Conservation (phyloP, 2,888 invertebrate genomes). For the Meloe dianella region DNA sequence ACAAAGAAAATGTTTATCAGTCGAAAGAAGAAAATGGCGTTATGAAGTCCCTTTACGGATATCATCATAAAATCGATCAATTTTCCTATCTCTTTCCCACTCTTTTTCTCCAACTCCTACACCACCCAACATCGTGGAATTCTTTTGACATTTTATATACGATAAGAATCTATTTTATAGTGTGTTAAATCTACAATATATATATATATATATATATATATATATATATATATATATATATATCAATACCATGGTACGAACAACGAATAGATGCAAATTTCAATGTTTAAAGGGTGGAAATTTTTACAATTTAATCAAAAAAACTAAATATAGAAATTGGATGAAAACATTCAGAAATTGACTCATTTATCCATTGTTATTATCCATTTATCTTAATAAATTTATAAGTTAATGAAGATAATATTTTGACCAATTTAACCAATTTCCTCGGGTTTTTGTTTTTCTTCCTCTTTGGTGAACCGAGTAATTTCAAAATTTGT, state of each 20-base stretch:
- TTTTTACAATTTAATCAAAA: neutral
- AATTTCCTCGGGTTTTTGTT: neutral
- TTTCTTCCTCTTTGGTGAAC: neutral
- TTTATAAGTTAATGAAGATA: neutral
- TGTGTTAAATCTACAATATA: neutral
- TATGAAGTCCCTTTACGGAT: slow-evolving; percentile 3
- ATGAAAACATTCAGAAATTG: too few species aligned
- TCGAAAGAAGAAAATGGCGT: neutral
- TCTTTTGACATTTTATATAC: neutral
- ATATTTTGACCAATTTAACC: neutral
- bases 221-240: neutral
- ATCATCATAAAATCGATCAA: slow-evolving; percentile 4
- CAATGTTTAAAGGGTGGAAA: neutral
- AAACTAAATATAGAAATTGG: too few species aligned
- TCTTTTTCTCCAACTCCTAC: too few species aligned
- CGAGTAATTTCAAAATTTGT: too few species aligned
- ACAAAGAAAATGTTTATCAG: neutral
- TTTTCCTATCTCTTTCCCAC: neutral
- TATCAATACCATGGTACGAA: neutral
- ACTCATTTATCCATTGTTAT: neutral
- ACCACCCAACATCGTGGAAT: neutral
- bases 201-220: neutral
- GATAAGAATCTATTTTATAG: neutral
- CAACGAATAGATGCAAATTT: too few species aligned
- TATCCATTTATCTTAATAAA: slow-evolving; percentile 4